A percentile compares a stretch with the other conserved stretches of the same genome.
Evolutionary conservation across 2,888 invertebrate species (phyloP).

Genomic region (Eumacrocentrus americanus): DNA sequence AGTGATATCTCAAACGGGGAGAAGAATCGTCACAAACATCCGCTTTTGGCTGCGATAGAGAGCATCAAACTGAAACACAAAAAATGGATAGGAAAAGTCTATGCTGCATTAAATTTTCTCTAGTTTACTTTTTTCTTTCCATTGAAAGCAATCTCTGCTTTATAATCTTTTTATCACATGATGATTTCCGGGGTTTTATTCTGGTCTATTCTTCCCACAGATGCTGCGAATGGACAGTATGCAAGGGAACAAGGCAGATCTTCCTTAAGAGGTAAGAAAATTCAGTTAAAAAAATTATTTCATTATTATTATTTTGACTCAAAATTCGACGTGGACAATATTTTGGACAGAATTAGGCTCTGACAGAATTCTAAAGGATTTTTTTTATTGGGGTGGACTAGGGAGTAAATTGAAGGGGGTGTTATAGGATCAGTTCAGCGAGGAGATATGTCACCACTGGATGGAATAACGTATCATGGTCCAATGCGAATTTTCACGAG

Average conservation of each 20-base stretch:
- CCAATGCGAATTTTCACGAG: slow-evolving; percentile 39
- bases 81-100: not conserved
- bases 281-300: slow-evolving; percentile 3
- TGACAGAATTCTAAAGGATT: no score
- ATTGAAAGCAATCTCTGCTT: slow-evolving; percentile 5
- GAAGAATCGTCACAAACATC: slow-evolving; percentile 37
- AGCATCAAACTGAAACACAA: not conserved
- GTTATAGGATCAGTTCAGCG: slow-evolving; percentile 43
- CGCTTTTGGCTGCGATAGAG: slow-evolving; percentile 26
- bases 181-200: slow-evolving; percentile 14
- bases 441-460: slow-evolving; percentile 48
- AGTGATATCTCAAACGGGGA: slow-evolving; percentile 17
- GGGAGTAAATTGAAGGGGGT: slow-evolving; percentile 28
- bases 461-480: slow-evolving; percentile 44
- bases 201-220: slow-evolving; percentile 39
- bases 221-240: slow-evolving; percentile 39
- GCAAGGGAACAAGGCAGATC: slow-evolving; percentile 38
- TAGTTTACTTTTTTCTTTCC: slow-evolving; percentile 6
- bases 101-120: no score
- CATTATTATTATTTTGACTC: no score
- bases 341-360: slow-evolving; percentile 30
- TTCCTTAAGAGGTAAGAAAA: slow-evolving; percentile 42
- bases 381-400: slow-evolving; percentile 28
- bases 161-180: slow-evolving; percentile 28
- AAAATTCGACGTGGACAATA: slow-evolving; percentile 21